Percentiles rank a stretch among this genome's conserved stretches.
phyloP scores from a whole-genome alignment of 1,140 invertebrate species.

The Lordiphosa collinella region DNA sequence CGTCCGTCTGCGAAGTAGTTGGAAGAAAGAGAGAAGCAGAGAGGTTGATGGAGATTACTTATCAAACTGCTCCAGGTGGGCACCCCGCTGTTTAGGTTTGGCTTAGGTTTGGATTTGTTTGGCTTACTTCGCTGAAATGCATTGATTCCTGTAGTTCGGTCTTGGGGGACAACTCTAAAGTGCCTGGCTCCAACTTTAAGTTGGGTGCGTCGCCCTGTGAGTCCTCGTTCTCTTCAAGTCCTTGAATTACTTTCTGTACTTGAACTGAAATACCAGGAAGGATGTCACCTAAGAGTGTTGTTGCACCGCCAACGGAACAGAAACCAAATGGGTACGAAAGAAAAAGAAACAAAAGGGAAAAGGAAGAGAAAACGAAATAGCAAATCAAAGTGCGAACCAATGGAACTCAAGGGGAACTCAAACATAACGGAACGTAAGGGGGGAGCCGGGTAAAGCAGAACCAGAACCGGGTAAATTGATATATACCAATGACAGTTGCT shows the following conservation, averaged over 20 bases:
- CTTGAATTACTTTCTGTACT: constrained; percentile 80
- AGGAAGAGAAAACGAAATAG: constrained; percentile 30
- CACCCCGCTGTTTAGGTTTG: not conserved
- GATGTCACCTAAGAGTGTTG: constrained; percentile 78
- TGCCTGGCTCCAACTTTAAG: constrained; percentile 79
- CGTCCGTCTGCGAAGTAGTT: constrained; percentile 53
- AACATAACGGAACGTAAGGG: constrained; percentile 21
- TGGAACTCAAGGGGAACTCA: constrained; percentile 18
- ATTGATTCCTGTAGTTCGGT: constrained; percentile 79
- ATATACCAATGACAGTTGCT: constrained; percentile 7
- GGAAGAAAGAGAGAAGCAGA: constrained; percentile 21
- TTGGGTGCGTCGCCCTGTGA: constrained; percentile 76
- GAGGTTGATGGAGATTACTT: constrained; percentile 8
- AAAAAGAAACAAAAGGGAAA: constrained; percentile 64
- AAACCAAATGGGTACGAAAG: constrained; percentile 67
- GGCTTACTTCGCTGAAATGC: constrained; percentile 78
- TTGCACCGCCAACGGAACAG: constrained; percentile 73
- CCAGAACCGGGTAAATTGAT: constrained; percentile 46
- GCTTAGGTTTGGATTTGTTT: constrained; percentile 7
- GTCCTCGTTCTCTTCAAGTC: constrained; percentile 79
- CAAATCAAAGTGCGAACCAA: constrained; percentile 45
- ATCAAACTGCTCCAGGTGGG: constrained; percentile 2
- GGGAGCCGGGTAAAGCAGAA: constrained; percentile 43
- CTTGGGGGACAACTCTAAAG: constrained; percentile 79
- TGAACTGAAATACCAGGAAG: constrained; percentile 79